Base-by-base conservation (phyloP, 2,888 invertebrate species). In the Magallana nippona region DNA sequence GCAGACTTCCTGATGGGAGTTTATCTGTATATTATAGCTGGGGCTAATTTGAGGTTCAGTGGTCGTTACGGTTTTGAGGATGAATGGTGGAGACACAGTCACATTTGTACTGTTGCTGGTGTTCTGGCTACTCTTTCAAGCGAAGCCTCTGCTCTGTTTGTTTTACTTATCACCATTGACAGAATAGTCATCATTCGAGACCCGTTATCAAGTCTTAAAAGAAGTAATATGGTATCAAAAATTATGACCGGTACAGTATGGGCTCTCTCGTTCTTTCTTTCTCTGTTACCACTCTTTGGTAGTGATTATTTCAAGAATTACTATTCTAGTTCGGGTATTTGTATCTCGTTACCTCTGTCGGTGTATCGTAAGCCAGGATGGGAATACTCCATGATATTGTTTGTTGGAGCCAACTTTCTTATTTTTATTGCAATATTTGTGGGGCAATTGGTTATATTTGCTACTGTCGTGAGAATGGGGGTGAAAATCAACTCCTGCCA, bases 41-140 rank as follows among this genome's bases (percentile, higher is more conserved):
- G 60, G 10, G 60, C 62, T 55, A 56, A 83, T 32, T 17, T 63
- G 10, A 55, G 2, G 10, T 55, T 27, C 10, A 79, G 79, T 60
- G 79, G 83, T 8, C 58, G 56, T 22, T 83, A 83, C 19, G 83
- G 62, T 44, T 60, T 79, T 17, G 44, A 57, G 17, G 83, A 83
- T 17, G 5, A 19, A 17, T 19, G 62, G 17, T 83, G 83, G 83
- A 60, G 83, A 62, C 79, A 79, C 17, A 78, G 83, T 5, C 19
- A 79, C 3, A 32, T 83, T 11, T 83, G 83, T 79, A 78, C 79
- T 3, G 8, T 78, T 17, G 58, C 79, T 22, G 83, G 83, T 60
- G 60, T 79, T 22, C 55, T 83, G 17, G 79, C 83, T 19, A 79
- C 79, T 15, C 60, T 79, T 19, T 83, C 83, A 11, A 83, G 83